Conservation (phyloP, 2,797 vertebrate species). For the Tympanoctomys barrerae region DNA sequence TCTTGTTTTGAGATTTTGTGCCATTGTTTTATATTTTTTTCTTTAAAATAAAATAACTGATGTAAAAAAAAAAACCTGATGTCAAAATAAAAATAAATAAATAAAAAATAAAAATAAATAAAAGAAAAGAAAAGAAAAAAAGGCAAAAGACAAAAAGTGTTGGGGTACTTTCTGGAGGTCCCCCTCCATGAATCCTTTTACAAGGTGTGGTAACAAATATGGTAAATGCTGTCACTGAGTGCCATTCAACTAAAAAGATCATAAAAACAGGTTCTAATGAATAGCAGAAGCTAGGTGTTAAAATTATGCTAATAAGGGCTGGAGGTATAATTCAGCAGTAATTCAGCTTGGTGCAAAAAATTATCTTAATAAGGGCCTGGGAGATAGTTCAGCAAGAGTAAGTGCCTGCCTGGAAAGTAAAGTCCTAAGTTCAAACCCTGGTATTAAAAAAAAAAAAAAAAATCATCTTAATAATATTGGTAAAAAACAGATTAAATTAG, state of each 20-base stretch:
- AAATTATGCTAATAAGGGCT: background rate
- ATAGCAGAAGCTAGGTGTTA: background rate
- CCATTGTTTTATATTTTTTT: no score
- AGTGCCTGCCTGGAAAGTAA: no score
- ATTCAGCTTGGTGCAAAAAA: background rate
- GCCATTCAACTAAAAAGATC: background rate
- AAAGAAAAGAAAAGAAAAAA: no score
- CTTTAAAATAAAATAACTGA: no score
- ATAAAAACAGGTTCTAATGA: background rate
- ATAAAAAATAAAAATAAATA: no score
- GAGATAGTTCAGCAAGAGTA: no score
- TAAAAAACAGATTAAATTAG: constrained; percentile 34
- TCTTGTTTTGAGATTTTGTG: no score
- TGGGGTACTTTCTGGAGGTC: background rate
- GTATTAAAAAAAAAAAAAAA: background rate
- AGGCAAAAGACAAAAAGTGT: background rate
- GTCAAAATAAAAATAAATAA: no score
- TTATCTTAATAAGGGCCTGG: no score
- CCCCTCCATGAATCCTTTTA: background rate
- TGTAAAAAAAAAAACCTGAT: no score
- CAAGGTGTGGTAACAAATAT: background rate
- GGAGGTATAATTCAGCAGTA: background rate
- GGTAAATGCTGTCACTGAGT: background rate
- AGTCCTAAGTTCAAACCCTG: no score
- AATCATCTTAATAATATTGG: background rate